Evolutionary conservation across 1,140 invertebrate genomes (phyloP).

Genomic region (Parasteatoda tepidariorum): DNA sequence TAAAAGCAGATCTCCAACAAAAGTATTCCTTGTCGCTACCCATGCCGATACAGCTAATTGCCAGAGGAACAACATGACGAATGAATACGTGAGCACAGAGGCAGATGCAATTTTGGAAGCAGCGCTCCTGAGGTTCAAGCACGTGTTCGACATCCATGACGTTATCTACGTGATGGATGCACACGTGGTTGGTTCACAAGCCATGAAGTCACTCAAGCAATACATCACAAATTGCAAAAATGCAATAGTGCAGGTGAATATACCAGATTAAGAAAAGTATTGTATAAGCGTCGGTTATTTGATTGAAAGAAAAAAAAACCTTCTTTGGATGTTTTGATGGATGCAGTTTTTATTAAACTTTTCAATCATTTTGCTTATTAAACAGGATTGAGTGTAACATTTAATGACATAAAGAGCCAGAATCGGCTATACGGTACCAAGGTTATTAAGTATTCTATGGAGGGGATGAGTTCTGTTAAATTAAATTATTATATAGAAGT

Average conservation of each 20-base stretch:
- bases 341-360: too few relatives aligned
- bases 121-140: conserved; percentile 70
- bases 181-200: conserved; percentile 73
- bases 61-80: conserved; percentile 66
- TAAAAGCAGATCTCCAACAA: conserved; percentile 69
- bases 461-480: too few relatives aligned
- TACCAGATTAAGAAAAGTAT: too few relatives aligned
- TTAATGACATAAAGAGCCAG: too few relatives aligned
- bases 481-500: too few relatives aligned
- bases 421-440: too few relatives aligned
- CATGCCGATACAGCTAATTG: conserved; percentile 74
- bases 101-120: conserved; percentile 72
- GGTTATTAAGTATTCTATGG: too few relatives aligned
- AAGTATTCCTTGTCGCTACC: conserved; percentile 76
- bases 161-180: conserved; percentile 75
- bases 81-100: conserved; percentile 74
- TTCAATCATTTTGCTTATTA: too few relatives aligned
- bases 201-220: conserved; percentile 74
- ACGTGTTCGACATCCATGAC: conserved; percentile 73
- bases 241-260: conserved; percentile 70
- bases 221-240: conserved; percentile 70
- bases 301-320: too few relatives aligned
- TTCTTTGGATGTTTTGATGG: too few relatives aligned
- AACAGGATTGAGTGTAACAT: too few relatives aligned
- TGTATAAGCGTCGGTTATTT: too few relatives aligned